phyloP scores from a whole-genome alignment of 2,888 invertebrate genomes.

The Plebejus anna region DNA sequence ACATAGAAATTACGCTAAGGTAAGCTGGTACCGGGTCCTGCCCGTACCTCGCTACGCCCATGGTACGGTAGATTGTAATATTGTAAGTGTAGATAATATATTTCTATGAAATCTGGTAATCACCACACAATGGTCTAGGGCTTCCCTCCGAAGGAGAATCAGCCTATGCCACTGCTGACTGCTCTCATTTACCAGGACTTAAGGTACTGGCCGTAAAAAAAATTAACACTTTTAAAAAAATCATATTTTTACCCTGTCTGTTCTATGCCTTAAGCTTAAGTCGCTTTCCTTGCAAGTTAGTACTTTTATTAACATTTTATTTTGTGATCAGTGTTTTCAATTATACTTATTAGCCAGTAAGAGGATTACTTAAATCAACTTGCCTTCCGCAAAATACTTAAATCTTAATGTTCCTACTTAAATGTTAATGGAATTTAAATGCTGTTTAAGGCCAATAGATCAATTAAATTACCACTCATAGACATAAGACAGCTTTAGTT shows the following conservation, averaged over 20 bases:
- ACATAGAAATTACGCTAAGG: too few relatives aligned
- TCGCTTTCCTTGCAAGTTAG: slow-evolving; percentile 32
- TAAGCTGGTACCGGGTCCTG: too few relatives aligned
- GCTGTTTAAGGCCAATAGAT: not conserved
- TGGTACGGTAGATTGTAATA: too few relatives aligned
- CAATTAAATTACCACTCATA: not conserved
- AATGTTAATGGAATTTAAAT: slow-evolving; percentile 12
- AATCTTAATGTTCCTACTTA: slow-evolving; percentile 5
- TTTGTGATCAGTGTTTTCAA: slow-evolving; percentile 30
- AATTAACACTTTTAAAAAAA: not conserved
- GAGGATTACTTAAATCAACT: slow-evolving; percentile 29
- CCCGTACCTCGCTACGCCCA: too few relatives aligned
- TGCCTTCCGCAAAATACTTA: not conserved
- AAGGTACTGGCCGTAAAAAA: not conserved
- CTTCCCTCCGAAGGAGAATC: too few relatives aligned
- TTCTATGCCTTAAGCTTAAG: not conserved
- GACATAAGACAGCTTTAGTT: not conserved
- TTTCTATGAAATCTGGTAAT: too few relatives aligned
- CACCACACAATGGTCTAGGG: too few relatives aligned
- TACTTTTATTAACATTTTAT: slow-evolving; percentile 28
- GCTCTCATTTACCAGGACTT: too few relatives aligned
- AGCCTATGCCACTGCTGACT: too few relatives aligned
- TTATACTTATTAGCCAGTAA: slow-evolving; percentile 23
- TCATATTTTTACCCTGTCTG: not conserved
- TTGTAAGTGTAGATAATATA: too few relatives aligned